Percentiles rank a stretch among this genome's conserved stretches.
Evolutionary conservation across 2,888 invertebrate genomes (phyloP).

Genomic region (Mactromeris polynyma): DNA sequence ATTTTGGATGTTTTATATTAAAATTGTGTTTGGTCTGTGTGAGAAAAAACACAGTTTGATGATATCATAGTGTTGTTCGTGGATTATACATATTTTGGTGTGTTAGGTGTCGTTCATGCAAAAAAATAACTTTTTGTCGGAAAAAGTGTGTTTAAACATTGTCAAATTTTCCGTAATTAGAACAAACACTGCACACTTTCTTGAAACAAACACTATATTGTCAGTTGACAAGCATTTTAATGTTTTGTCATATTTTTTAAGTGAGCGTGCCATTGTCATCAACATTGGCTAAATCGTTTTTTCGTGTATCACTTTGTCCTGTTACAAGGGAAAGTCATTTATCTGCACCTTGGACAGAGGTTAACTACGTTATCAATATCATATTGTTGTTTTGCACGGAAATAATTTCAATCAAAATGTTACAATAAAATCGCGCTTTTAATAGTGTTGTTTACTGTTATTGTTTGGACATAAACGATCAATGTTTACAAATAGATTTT

Average conservation of each 20-base stretch:
- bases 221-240: not conserved
- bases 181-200: not conserved
- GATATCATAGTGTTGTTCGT: not conserved
- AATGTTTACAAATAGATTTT: conserved; percentile 36
- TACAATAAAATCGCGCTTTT: not conserved
- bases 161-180: not conserved
- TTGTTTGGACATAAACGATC: not conserved
- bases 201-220: not conserved
- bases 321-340: not conserved
- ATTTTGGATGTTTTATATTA: not conserved
- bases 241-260: not conserved
- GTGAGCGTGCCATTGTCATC: not conserved
- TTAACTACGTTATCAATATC: not conserved
- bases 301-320: not conserved
- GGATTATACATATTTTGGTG: not conserved
- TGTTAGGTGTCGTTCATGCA: too few relatives aligned
- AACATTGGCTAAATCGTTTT: not conserved
- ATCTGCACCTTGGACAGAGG: not conserved
- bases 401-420: not conserved
- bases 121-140: not conserved
- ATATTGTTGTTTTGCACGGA: not conserved
- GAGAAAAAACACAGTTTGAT: not conserved
- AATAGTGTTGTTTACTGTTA: not conserved
- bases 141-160: not conserved
- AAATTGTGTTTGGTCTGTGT: not conserved